These are phyloP conservation scores for Gephyroberyx darwinii DNA, from an alignment of 2,797 vertebrate genomes.

Conservation along the genomic window DNA sequence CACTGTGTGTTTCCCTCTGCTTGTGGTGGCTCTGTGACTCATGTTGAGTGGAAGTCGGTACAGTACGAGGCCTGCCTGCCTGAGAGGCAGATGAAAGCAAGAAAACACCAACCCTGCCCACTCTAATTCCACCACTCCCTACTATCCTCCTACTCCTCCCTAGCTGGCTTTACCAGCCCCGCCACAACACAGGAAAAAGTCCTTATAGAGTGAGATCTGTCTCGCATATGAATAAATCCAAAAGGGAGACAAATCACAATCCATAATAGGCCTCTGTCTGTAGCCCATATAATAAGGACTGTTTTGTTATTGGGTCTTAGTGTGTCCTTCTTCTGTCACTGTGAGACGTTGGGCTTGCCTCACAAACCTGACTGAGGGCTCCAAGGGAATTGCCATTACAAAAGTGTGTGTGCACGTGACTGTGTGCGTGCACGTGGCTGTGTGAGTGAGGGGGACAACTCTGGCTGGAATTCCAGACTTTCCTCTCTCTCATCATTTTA, in stretches of 20 bases:
- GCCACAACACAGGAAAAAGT: conserved; percentile 4
- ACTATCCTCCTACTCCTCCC: conserved; percentile 31
- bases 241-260: neutral
- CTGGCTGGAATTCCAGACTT: conserved; percentile 62
- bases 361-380: conserved; percentile 44
- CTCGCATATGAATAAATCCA: neutral
- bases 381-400: conserved; percentile 71
- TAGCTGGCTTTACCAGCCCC: conserved; percentile 7
- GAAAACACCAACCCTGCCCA: conserved; percentile 52
- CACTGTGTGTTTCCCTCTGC: conserved; percentile 24
- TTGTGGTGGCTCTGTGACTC: conserved; percentile 68
- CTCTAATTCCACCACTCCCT: conserved; percentile 62
- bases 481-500: conserved; percentile 42
- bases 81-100: conserved; percentile 60
- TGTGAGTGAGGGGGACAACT: conserved; percentile 30
- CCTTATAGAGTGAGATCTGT: neutral
- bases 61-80: conserved; percentile 17
- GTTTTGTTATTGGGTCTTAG: neutral
- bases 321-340: conserved; percentile 27
- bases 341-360: conserved; percentile 41
- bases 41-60: conserved; percentile 44
- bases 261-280: conserved; percentile 5
- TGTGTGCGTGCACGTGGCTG: conserved; percentile 24
- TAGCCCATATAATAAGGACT: conserved; percentile 34
- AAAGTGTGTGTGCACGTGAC: conserved; percentile 43